A percentile compares a stretch with the other conserved stretches of the same genome.
phyloP scores from a whole-genome alignment of 2,797 vertebrate species.

The Cossypha heuglini region DNA sequence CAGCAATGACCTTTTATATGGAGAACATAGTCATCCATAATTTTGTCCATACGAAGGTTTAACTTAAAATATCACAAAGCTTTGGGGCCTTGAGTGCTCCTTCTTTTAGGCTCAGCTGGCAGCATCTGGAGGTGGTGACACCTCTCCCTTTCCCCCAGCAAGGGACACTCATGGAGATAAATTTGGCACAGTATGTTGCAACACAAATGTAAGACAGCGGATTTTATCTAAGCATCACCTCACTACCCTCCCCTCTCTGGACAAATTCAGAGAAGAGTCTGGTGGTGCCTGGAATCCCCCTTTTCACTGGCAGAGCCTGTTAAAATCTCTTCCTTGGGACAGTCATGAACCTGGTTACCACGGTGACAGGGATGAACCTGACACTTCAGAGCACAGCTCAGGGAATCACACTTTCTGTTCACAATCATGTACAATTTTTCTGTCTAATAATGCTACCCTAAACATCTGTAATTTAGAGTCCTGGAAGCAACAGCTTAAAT shows the following conservation, averaged over 20 bases:
- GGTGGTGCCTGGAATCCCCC: not conserved
- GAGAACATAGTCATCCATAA: not conserved
- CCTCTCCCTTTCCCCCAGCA: not conserved
- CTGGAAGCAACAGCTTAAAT: not conserved
- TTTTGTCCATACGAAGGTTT: not conserved
- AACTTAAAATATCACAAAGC: not conserved
- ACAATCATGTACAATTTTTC: not conserved
- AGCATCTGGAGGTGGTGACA: not conserved
- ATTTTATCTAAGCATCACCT: not conserved
- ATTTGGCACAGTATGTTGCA: not conserved
- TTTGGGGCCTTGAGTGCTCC: not conserved
- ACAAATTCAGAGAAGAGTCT: not conserved
- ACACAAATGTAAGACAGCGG: not conserved
- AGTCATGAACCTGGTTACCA: not conserved
- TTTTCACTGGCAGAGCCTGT: not conserved
- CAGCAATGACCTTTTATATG: not conserved
- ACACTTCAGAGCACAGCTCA: not conserved
- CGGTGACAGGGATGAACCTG: not conserved
- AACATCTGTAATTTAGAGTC: not conserved
- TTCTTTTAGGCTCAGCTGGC: not conserved
- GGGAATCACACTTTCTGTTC: not conserved
- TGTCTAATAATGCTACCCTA: not conserved
- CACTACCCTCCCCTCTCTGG: not conserved
- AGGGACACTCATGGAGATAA: not conserved
- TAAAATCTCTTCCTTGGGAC: not conserved